Evolutionary conservation across 2,888 invertebrate species (phyloP).

Genomic region (Mimachlamys varia): DNA sequence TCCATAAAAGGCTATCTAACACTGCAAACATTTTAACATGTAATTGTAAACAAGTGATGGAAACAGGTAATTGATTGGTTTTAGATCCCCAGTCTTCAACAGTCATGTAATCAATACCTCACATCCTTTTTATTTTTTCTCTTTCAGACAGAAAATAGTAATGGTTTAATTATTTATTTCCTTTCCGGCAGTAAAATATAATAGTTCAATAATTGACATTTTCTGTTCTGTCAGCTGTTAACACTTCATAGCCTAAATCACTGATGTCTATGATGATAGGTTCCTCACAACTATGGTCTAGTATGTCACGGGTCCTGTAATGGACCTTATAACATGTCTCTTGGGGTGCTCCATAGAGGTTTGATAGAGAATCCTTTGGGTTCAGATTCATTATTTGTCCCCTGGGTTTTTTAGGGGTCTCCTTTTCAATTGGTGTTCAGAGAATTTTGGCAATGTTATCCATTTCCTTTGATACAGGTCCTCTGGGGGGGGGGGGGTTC

Average conservation of each 20-base stretch:
- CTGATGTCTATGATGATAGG: too few relatives aligned
- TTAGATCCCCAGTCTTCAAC: background rate
- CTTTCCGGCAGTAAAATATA: background rate
- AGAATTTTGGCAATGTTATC: too few relatives aligned
- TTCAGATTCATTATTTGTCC: too few relatives aligned
- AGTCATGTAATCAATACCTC: background rate
- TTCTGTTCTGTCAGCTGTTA: background rate
- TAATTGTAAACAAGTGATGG: background rate
- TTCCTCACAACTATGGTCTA: too few relatives aligned
- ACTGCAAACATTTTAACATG: constrained; percentile 29
- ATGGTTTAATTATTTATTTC: constrained; percentile 1
- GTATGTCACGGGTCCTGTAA: too few relatives aligned
- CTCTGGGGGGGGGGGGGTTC: too few relatives aligned
- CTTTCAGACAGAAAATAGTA: background rate
- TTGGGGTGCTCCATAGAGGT: too few relatives aligned
- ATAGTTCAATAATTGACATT: constrained; percentile 7
- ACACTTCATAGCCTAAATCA: background rate
- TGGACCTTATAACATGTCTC: too few relatives aligned
- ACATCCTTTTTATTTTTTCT: background rate
- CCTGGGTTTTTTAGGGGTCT: too few relatives aligned
- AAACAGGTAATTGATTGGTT: constrained; percentile 1
- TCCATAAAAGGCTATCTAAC: background rate
- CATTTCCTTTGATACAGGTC: too few relatives aligned
- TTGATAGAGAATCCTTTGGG: too few relatives aligned
- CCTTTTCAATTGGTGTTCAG: too few relatives aligned